A percentile compares a stretch with the other conserved stretches of the same genome.
phyloP scores from a whole-genome alignment of 2,888 invertebrate genomes.

The Clistopyga incitator region DNA sequence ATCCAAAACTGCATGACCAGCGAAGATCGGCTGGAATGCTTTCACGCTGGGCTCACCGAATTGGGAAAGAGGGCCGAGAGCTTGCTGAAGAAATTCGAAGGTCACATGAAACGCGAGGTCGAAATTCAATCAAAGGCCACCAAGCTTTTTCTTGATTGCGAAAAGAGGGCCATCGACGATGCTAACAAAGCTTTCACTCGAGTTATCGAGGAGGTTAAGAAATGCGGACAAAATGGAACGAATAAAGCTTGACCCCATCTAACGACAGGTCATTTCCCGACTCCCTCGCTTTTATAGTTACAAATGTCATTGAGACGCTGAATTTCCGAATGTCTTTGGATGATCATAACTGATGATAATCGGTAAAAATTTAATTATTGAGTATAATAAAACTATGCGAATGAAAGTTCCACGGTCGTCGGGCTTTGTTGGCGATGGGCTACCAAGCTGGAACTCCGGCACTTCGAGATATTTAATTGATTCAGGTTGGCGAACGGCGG shows the following conservation, averaged over 20 bases:
- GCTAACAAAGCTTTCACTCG: constrained; percentile 61
- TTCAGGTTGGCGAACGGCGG: constrained; percentile 72
- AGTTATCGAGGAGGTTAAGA: constrained; percentile 67
- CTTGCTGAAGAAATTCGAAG: constrained; percentile 68
- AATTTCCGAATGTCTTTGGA: background rate
- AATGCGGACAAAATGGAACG: constrained; percentile 49
- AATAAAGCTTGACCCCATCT: constrained; percentile 34
- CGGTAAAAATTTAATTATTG: constrained; percentile 32
- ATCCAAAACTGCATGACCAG: constrained; percentile 66
- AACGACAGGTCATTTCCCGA: background rate
- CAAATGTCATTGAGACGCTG: background rate
- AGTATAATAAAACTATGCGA: constrained; percentile 66
- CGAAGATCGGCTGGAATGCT: constrained; percentile 64
- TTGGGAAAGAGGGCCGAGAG: constrained; percentile 62
- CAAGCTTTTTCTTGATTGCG: constrained; percentile 66
- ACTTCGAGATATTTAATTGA: constrained; percentile 79
- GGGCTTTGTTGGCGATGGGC: constrained; percentile 2
- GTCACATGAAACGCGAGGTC: constrained; percentile 66
- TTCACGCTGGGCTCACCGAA: constrained; percentile 60
- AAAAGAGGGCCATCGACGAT: constrained; percentile 65
- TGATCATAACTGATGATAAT: constrained; percentile 3
- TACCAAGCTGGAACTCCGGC: constrained; percentile 60
- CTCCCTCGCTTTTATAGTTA: background rate
- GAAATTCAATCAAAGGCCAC: constrained; percentile 59
- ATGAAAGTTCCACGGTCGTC: constrained; percentile 59